Base-by-base conservation (phyloP, 2,113 vertebrate species). In the Rhea americana region DNA sequence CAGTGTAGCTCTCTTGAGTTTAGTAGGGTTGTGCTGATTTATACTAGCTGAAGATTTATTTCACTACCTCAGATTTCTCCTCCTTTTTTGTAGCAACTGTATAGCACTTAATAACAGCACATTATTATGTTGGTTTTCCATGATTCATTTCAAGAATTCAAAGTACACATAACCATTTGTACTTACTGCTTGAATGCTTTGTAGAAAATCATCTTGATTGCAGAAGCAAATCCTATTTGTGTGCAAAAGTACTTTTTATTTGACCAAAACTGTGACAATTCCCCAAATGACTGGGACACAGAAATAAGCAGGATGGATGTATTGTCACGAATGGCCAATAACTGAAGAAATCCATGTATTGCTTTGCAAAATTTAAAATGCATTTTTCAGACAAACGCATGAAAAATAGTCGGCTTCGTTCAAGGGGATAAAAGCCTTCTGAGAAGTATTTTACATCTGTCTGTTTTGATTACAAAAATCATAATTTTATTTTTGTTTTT, bases 71-170 rank as follows among this genome's bases (percentile, higher is more conserved):
- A 59, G 63, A 53, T 75, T 94, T 91, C 79, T 85, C 77, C 82
- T 78, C 85, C 6, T 0, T 25, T 93, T 94, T 94, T 89, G 79
- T 14, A 76, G 70, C 58, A 47, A 32, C 45, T 82, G 32, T 70
- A 72, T 12, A 63, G 58, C 80, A 78, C 66, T 94, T 93, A 86
- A 72, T 78, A 88, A 90, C 73, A 90, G 61, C 41, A 22, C 11
- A 1, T 70, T 76, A 68, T 72, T 80, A 74, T 67, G 37, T 35
- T 81, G 24, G 65, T 91, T 90, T 94, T 95, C 83, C 62, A 76
- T 70, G n/a, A 94, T 91, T 93, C 85, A 70, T 70, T n/a, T 84
- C 75, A 68, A 78, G 71, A 89, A 90, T 61, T 85, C 67, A 37
- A 89, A 91, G 63, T 35, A 37, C 87, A 83, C 32, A 53, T 39